These are phyloP conservation scores for Eurytoma californica DNA, from an alignment of 2,888 invertebrate genomes.

Conservation along the genomic window DNA sequence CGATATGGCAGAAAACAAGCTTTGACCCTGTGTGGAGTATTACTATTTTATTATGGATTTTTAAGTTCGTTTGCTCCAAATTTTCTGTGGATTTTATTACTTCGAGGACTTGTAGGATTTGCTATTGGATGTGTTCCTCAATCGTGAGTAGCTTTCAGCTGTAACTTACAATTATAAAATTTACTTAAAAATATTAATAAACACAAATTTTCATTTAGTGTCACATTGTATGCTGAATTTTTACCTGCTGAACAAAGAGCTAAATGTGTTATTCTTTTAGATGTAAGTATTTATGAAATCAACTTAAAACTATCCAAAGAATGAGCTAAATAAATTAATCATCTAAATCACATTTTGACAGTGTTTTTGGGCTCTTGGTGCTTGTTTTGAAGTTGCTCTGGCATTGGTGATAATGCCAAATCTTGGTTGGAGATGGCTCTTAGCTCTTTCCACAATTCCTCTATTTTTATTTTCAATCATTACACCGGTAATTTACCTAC, in stretches of 20 bases:
- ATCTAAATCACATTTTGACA: slow-evolving; percentile 68
- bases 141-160: slow-evolving; percentile 83
- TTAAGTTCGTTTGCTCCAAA: slow-evolving; percentile 93
- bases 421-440: slow-evolving; percentile 92
- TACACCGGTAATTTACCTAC: slow-evolving; percentile 81
- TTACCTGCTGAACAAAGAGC: slow-evolving; percentile 94
- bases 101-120: slow-evolving; percentile 95
- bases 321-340: slow-evolving; percentile 7
- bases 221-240: slow-evolving; percentile 97
- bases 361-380: slow-evolving; percentile 98
- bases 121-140: slow-evolving; percentile 98
- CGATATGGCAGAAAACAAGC: slow-evolving; percentile 95
- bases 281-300: slow-evolving; percentile 81
- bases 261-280: slow-evolving; percentile 95
- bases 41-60: slow-evolving; percentile 93
- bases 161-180: neutral
- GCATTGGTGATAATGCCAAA: slow-evolving; percentile 94
- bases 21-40: slow-evolving; percentile 91
- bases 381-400: slow-evolving; percentile 93
- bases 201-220: slow-evolving; percentile 78
- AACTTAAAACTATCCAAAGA: neutral
- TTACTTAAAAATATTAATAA: slow-evolving; percentile 45
- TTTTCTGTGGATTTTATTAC: slow-evolving; percentile 91
- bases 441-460: slow-evolving; percentile 93
- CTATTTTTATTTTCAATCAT: slow-evolving; percentile 88